Percentiles rank a stretch among this genome's conserved stretches.
These are phyloP conservation scores for Pelecanus crispus DNA, from an alignment of 2,113 vertebrate genomes.

Conservation along the genomic window DNA sequence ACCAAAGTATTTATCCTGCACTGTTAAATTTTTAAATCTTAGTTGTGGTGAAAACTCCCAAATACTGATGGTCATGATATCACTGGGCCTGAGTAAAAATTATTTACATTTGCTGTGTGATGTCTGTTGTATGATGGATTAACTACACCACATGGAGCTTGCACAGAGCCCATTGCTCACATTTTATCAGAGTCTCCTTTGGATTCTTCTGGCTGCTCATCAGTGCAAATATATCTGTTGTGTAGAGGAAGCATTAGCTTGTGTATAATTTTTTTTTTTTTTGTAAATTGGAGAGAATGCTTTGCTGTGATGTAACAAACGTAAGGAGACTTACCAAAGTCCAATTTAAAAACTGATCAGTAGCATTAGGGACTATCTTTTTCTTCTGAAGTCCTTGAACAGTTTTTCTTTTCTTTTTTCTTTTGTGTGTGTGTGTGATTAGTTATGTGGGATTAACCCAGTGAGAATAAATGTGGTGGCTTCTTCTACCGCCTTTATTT, in stretches of 20 bases:
- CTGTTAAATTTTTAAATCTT: neutral
- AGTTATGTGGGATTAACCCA: neutral
- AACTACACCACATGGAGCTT: neutral
- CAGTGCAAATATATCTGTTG: neutral
- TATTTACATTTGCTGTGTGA: accelerated
- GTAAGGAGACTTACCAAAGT: neutral
- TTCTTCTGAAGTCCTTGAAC: neutral
- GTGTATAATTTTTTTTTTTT: neutral
- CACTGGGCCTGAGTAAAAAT: neutral
- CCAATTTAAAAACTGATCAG: neutral
- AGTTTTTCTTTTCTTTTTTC: neutral
- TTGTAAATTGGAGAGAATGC: neutral
- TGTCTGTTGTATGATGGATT: neutral
- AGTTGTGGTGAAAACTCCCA: neutral
- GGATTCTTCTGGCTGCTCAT: neutral
- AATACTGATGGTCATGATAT: neutral
- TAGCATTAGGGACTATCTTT: neutral
- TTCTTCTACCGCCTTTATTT: neutral
- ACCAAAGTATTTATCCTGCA: neutral
- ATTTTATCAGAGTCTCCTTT: neutral
- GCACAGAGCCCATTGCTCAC: neutral
- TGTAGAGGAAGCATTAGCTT: neutral
- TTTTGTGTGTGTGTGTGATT: neutral
- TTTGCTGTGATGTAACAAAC: neutral
- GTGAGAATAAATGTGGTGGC: neutral